Conservation (phyloP, 1,140 invertebrate species). For the Heterodera carotae region DNA sequence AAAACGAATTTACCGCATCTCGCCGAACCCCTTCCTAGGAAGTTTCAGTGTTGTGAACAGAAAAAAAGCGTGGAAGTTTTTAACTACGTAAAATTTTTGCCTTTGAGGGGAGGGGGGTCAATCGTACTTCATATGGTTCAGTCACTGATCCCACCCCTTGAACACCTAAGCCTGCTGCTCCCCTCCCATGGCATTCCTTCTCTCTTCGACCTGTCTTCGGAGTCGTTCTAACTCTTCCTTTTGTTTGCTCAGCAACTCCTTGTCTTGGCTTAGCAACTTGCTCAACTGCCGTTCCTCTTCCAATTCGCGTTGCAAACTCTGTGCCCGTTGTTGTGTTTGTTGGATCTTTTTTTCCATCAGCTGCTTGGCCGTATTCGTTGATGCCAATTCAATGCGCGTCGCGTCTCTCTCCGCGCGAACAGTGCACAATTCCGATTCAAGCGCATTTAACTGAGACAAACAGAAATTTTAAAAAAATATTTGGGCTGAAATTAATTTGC, state of each 20-base stretch:
- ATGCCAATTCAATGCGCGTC: conserved; percentile 46
- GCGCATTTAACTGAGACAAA: conserved; percentile 21
- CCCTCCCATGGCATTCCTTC: neutral
- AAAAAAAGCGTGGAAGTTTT: no score
- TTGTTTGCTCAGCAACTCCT: conserved; percentile 76
- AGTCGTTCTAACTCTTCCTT: conserved; percentile 67
- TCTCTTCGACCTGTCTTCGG: conserved; percentile 7
- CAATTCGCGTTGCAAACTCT: conserved; percentile 71
- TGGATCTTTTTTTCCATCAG: conserved; percentile 66
- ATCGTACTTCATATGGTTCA: no score
- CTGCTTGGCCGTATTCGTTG: conserved; percentile 54
- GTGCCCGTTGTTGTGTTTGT: conserved; percentile 72
- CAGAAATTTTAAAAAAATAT: no score
- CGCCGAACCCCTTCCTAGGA: no score
- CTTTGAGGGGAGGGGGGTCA: no score
- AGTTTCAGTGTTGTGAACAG: no score
- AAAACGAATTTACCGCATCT: no score
- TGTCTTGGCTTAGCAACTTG: conserved; percentile 77
- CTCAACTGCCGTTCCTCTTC: conserved; percentile 79
- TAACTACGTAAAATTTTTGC: no score
- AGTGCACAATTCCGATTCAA: conserved; percentile 39
- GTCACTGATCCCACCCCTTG: no score
- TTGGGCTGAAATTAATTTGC: no score
- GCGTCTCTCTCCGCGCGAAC: conserved; percentile 30
- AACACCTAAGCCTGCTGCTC: no score